Evolutionary conservation across 2,797 vertebrate species (phyloP), one percentile per base, ranked within the genome.

Genomic region (Enteromius thamalakanensis): DNA sequence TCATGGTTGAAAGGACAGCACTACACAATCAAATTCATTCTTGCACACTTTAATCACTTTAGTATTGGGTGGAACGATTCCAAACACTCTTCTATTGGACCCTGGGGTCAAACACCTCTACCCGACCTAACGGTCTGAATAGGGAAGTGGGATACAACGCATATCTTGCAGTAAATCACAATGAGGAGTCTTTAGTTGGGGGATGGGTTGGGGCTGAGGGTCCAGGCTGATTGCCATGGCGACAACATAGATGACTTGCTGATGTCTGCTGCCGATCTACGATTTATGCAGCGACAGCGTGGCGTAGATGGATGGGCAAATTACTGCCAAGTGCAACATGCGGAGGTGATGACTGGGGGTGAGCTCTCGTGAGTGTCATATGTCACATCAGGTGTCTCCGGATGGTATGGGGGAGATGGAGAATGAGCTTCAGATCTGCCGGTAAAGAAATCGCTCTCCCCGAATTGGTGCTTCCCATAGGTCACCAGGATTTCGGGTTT

Each of bases 251-350:
- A 79, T 78, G 82, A 37, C 75, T 71, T 1, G 37, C 40, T 78
- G 82, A 83, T 83, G 51, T 94, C 92, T 93, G 90, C 91, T 92
- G 93, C 91, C 93, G 93, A 91, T 95, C 92, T 92, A 76, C 91
- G 93, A 93, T 96, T 96, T 96, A 96, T 94, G 90, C 93, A 86
- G 90, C 91, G 94, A 94, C 93, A 93, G 76, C 2, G 2, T 70
- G 86, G 87, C 51, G 88, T 92, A 93, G 93, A 95, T 71, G 15
- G 90, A 91, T 90, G 87, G 93, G 80, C 2, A 69, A 92, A 90
- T 94, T 95, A 95, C 94, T 94, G 94, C 92, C 92, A 94, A 88
- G 89, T 91, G 86, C 92, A 94, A 93, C 90, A 76, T 87, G 64
- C 87, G 88, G 90, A 91, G 91, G 84, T 88, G 89, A 93, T 92